A percentile compares a stretch with the other conserved stretches of the same genome.
Conservation (phyloP, 2,888 invertebrate species). For the Pyrgus malvae region DNA sequence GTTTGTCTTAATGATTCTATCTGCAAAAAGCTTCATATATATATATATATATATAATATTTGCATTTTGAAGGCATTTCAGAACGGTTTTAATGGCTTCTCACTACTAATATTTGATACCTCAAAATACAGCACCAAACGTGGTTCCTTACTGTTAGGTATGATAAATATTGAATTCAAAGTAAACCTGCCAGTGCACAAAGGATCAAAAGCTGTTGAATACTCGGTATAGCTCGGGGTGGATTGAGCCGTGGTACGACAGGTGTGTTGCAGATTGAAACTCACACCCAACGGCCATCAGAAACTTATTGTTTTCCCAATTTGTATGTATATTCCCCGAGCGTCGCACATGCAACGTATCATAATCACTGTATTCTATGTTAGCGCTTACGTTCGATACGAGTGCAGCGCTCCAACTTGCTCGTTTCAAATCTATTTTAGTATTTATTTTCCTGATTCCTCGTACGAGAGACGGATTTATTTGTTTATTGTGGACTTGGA, state of each 20-base stretch:
- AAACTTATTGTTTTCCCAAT: conserved; percentile 25
- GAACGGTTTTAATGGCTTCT: no score
- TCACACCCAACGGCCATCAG: conserved; percentile 15
- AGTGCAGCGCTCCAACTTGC: conserved; percentile 8
- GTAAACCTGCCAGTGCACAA: conserved; percentile 11
- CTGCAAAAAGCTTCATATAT: no score
- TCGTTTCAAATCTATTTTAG: conserved; percentile 9
- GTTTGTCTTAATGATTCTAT: conserved; percentile 6
- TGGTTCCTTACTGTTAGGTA: neutral
- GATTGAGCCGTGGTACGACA: conserved; percentile 15
- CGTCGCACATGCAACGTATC: conserved; percentile 8
- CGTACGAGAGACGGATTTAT: conserved; percentile 13
- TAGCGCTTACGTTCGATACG: neutral
- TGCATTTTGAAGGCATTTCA: no score
- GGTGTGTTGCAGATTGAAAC: conserved; percentile 24
- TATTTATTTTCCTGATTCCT: conserved; percentile 16
- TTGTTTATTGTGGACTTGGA: conserved; percentile 12
- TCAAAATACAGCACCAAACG: no score
- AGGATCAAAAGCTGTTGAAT: conserved; percentile 23
- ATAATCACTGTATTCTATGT: conserved; percentile 13
- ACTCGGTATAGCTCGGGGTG: conserved; percentile 10
- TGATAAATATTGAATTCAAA: conserved; percentile 11
- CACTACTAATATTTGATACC: no score
- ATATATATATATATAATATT: no score
- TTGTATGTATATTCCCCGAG: conserved; percentile 23